Percentiles rank a stretch among this genome's conserved stretches.
phyloP scores from a whole-genome alignment of 2,113 vertebrate genomes.

The Paratilapia polleni region DNA sequence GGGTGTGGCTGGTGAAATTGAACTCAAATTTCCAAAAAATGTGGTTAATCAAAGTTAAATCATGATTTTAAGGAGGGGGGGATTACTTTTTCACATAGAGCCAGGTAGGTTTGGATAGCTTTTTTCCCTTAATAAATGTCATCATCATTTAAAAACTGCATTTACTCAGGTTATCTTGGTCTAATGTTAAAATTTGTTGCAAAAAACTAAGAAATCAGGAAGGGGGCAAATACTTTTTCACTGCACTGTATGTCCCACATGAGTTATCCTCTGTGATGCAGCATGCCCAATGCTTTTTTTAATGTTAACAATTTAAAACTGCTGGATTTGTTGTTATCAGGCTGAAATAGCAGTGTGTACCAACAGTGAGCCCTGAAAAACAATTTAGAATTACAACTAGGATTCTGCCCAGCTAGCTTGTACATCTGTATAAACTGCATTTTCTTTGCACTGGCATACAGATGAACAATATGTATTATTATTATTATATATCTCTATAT shows the following conservation, averaged over 20 bases:
- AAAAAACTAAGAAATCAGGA: no score
- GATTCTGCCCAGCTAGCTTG: not conserved
- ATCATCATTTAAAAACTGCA: no score
- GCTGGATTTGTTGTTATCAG: not conserved
- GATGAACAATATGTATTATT: not conserved
- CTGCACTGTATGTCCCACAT: not conserved
- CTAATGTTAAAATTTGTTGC: no score
- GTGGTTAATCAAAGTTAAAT: no score
- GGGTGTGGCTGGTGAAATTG: no score
- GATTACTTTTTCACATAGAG: no score
- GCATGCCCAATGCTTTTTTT: not conserved
- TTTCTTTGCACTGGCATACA: fast-evolving
- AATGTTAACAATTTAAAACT: not conserved
- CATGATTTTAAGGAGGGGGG: no score
- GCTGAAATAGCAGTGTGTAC: not conserved
- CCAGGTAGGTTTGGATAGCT: no score
- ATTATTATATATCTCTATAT: not conserved
- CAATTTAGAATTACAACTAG: fast-evolving
- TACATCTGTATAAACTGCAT: not conserved
- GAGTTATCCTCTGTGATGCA: not conserved
- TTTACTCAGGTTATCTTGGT: no score
- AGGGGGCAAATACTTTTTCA: no score
- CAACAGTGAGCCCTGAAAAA: not conserved
- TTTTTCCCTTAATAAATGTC: no score
- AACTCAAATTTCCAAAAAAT: no score